Conservation (phyloP, 2,888 invertebrate species). For the Pachycephus smyrnensis region DNA sequence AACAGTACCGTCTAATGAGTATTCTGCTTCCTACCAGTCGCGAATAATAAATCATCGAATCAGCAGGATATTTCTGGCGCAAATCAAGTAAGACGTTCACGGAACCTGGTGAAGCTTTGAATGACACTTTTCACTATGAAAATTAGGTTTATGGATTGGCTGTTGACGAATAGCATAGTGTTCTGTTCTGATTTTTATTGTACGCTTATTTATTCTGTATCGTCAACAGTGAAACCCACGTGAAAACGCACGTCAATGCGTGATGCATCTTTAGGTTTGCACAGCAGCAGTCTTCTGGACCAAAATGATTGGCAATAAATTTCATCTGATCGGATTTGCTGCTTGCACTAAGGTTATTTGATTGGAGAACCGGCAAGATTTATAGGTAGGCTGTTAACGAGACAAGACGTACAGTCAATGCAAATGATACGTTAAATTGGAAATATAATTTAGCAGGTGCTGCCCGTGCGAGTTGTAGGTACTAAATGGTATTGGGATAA, state of each 20-base stretch:
- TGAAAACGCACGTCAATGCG: background rate
- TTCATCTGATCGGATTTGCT: background rate
- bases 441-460: background rate
- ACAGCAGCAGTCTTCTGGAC: background rate
- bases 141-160: background rate
- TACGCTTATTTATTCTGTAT: background rate
- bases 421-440: background rate
- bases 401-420: background rate
- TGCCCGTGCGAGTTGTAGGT: background rate
- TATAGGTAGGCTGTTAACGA: background rate
- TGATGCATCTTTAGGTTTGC: background rate
- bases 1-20: background rate
- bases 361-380: background rate
- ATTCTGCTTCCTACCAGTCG: background rate
- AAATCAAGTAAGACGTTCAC: background rate
- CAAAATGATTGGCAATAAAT: background rate
- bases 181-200: background rate
- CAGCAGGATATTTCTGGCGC: background rate
- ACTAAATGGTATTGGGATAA: background rate
- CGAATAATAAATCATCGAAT: background rate
- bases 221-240: no score
- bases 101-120: background rate
- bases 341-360: background rate
- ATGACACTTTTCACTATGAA: background rate
- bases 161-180: background rate